These are phyloP conservation scores for Gibbula magus DNA, from an alignment of 2,888 invertebrate species.

Conservation along the genomic window DNA sequence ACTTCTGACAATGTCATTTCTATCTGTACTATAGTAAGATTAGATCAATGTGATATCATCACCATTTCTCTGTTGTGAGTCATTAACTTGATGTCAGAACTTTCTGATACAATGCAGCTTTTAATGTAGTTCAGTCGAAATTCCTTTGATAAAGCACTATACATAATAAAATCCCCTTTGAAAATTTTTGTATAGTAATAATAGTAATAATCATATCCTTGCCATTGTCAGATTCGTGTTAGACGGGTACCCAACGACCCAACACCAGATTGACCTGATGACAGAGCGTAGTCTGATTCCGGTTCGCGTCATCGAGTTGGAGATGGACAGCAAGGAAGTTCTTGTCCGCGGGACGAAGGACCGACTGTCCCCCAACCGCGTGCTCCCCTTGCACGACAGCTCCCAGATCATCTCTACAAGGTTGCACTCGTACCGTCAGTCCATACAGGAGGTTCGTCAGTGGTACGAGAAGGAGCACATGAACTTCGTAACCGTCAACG, in stretches of 20 bases:
- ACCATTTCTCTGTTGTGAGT: too few relatives aligned
- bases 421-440: constrained; percentile 64
- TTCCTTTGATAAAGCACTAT: too few relatives aligned
- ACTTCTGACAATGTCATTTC: too few relatives aligned
- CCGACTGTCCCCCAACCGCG: constrained; percentile 62
- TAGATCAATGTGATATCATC: too few relatives aligned
- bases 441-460: constrained; percentile 59
- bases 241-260: constrained; percentile 73
- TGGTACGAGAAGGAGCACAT: constrained; percentile 72
- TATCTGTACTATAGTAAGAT: too few relatives aligned
- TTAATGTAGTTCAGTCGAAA: too few relatives aligned
- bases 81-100: too few relatives aligned
- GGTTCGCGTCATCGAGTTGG: constrained; percentile 71
- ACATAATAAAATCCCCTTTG: too few relatives aligned
- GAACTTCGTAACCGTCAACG: constrained; percentile 66
- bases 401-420: constrained; percentile 71
- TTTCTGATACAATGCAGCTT: too few relatives aligned
- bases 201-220: too few relatives aligned
- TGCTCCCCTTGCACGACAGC: constrained; percentile 71
- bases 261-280: constrained; percentile 71
- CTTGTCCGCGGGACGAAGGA: constrained; percentile 72
- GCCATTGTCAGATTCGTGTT: constrained; percentile 68
- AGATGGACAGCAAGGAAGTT: constrained; percentile 68
- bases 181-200: too few relatives aligned
- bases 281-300: constrained; percentile 73